Evolutionary conservation across 2,888 invertebrate species (phyloP), one percentile per base, ranked within the genome.

Genomic region (Caenorhabditis macrosperma): DNA sequence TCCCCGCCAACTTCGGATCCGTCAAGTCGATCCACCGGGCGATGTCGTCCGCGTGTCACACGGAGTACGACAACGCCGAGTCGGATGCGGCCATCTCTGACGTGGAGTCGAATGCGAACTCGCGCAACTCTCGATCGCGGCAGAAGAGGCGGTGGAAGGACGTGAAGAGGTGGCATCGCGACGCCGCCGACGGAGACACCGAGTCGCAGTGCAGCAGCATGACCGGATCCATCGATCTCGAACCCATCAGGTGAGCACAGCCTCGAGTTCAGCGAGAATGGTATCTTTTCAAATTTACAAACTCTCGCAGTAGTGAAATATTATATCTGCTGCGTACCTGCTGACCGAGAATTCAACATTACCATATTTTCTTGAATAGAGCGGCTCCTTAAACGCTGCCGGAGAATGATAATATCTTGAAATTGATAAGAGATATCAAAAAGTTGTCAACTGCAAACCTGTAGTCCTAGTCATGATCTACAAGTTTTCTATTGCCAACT

Each of bases 21-120:
- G 48, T 84, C 10, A 76, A 78, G 57, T 82, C 82, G 26, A 50
- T 84, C 15, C 78, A 83, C 28, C 68, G 85, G 17, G 83, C 85
- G 33, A 78, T 81, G 83, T 85, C 85, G 3, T 88, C 87, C 7
- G 87, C 89, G 20, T 88, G 88, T 66, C 88, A 89, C 60, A 89
- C 89, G 1, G 89, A 89, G 66, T 89, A 89, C 69, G 89, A 90
- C 68, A 89, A 89, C 55, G 89, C 87, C 0, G 88, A 89, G 52
- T 85, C 83, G 20, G 76, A 85, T 50, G 84, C 82, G 1, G 63
- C 71, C 6, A 44, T 84, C 10, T 82, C 82, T 0, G 84, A 84
- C 54, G 74, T 64, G 1, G 84, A 82, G 35, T 76, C 75, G 7
- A 69, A 75, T 61, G 75, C 68, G 0, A 55, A 57, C 28, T 38